Percentiles rank a stretch among this genome's conserved stretches.
These are phyloP conservation scores for Lates japonicus DNA, from an alignment of 2,797 vertebrate species.

Conservation along the genomic window DNA sequence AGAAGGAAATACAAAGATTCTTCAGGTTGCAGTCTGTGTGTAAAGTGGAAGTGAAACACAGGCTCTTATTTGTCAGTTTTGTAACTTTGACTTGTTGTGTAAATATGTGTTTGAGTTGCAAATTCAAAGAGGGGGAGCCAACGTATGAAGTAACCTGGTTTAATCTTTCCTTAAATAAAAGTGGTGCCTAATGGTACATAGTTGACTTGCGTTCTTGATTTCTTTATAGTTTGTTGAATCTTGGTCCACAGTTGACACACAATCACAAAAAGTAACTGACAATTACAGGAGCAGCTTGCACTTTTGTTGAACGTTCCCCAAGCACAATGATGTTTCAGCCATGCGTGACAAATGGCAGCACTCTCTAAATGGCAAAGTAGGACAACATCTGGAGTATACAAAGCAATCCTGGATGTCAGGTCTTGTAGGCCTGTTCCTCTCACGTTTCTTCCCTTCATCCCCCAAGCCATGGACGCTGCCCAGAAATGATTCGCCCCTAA, in stretches of 20 bases:
- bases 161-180: not conserved
- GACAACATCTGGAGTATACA: slow-evolving; percentile 70
- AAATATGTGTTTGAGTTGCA: not conserved
- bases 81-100: not conserved
- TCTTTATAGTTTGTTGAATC: not conserved
- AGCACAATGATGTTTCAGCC: slow-evolving; percentile 42
- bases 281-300: slow-evolving; percentile 20
- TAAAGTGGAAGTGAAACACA: not conserved
- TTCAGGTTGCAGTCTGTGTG: not conserved
- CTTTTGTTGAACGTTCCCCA: slow-evolving; percentile 35
- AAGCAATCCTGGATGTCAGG: slow-evolving; percentile 38
- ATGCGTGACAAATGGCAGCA: slow-evolving; percentile 43
- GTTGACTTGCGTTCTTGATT: not conserved
- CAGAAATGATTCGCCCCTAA: slow-evolving; percentile 51
- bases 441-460: slow-evolving; percentile 10
- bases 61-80: no score
- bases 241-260: not conserved
- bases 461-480: slow-evolving; percentile 16
- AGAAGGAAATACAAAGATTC: not conserved
- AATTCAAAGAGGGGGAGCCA: not conserved
- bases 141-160: not conserved
- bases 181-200: not conserved
- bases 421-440: slow-evolving; percentile 42
- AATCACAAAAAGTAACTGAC: slow-evolving; percentile 28
- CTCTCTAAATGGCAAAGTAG: slow-evolving; percentile 63